These are phyloP conservation scores for Lytechinus pictus DNA, from an alignment of 35 echinoderm and acorn worm species.

Conservation along the genomic window DNA sequence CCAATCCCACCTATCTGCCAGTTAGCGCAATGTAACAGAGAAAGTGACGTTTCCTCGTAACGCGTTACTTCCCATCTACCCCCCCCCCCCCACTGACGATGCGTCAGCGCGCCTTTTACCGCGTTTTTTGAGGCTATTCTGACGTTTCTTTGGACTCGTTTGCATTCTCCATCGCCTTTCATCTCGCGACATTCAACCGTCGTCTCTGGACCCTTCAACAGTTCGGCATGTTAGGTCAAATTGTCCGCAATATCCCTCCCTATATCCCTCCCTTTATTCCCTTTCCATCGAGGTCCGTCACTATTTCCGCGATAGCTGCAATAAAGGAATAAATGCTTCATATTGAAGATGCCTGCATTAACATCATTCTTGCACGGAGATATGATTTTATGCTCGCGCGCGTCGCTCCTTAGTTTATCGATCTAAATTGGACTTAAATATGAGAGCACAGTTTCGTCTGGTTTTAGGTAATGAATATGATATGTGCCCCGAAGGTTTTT, in stretches of 20 bases:
- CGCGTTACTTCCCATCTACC: not conserved
- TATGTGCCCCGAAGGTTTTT: not conserved
- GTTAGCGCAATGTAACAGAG: no score
- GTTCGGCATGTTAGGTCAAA: not conserved
- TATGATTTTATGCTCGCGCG: not conserved
- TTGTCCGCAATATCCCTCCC: not conserved
- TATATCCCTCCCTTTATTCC: not conserved
- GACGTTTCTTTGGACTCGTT: not conserved
- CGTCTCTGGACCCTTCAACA: not conserved
- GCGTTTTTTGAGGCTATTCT: not conserved
- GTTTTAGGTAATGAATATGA: not conserved
- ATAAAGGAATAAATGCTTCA: no score
- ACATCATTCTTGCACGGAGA: no score
- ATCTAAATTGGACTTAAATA: constrained; percentile 5
- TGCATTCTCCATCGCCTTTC: not conserved
- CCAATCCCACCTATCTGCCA: no score
- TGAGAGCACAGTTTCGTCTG: not conserved
- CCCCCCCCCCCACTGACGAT: not conserved
- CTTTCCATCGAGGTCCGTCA: not conserved
- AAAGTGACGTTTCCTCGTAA: not conserved
- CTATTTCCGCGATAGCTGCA: no score
- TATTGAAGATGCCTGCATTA: no score
- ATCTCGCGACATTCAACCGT: not conserved
- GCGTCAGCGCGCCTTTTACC: not conserved
- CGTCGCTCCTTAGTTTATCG: not conserved